Base-by-base conservation (phyloP, 2,888 invertebrate species). In the Rotaria socialis region DNA sequence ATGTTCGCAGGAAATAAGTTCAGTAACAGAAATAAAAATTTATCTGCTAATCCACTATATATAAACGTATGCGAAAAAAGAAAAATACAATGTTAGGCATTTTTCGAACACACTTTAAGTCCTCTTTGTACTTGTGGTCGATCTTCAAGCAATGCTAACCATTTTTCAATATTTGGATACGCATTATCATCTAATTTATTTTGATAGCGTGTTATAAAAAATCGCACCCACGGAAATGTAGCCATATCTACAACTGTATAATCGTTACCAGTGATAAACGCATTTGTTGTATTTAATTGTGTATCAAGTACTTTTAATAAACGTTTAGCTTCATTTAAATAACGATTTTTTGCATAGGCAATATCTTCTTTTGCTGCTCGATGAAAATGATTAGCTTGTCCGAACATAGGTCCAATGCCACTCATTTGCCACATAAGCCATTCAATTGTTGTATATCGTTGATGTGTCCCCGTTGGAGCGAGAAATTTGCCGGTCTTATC, bases 281-380 rank as follows among this genome's bases (percentile, higher is more conserved):
- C 22, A 75, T 22, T 22, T 43, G 75, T 43, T 75, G 6, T 43
- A n/a, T 27, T 14, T 75, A 75, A 35, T 75, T 75, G 75, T 16
- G 41, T 75, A 75, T 75, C 75, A 8, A 75, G 75, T 22, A 75
- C 75, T 75, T 75, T 24, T 8, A 75, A 10, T 43, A 75, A 24
- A 75, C 75, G 75, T 75, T 75, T 75, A n/a, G 43, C 75, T 75
- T 75, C 75, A 75, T 75, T 22, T 75, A 75, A 75, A 75, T 75
- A 75, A 43, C 75, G 75, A 11, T 75, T 41, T 75, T 75, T 75
- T 3, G 75, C 75, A 43, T 75, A 75, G 7, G 16, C 43, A 75
- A 75, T 43, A 5, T 43, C 19, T 75, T 75, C 75, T 75, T 41
- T 41, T 22, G 75, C 75, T 22, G 75, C 75, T 43, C 22, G 16